phyloP scores from a whole-genome alignment of 2,888 invertebrate species.

The Zygogramma bicolorata region DNA sequence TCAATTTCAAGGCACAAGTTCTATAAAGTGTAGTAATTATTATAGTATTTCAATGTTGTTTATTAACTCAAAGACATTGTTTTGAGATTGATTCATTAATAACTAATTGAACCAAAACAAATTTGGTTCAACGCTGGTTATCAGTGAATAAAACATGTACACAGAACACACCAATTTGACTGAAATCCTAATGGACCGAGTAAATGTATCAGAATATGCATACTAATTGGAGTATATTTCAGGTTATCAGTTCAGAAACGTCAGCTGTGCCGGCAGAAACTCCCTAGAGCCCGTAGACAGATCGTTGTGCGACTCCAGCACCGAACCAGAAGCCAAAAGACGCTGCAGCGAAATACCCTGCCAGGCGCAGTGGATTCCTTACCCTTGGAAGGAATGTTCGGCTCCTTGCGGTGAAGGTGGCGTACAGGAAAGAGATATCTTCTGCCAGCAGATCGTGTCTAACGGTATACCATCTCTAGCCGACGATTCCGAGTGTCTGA shows the following conservation, averaged over 20 bases:
- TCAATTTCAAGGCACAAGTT: no score
- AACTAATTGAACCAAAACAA: no score
- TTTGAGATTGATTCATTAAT: no score
- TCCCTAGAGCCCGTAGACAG: slow-evolving; percentile 80
- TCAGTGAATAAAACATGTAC: no score
- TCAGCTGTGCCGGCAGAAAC: slow-evolving; percentile 83
- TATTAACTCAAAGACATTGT: no score
- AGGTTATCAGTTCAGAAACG: slow-evolving; percentile 83
- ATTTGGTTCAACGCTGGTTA: no score
- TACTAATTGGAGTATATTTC: no score
- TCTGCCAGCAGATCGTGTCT: slow-evolving; percentile 83
- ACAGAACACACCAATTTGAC: no score
- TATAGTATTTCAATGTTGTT: no score
- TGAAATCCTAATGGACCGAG: no score
- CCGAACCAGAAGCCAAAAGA: slow-evolving; percentile 79
- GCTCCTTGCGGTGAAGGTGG: slow-evolving; percentile 85
- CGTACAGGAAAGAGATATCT: slow-evolving; percentile 76
- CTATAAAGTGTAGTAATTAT: no score
- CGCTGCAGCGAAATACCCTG: slow-evolving; percentile 83
- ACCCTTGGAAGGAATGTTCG: slow-evolving; percentile 85
- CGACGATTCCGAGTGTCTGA: slow-evolving; percentile 80
- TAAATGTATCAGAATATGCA: no score
- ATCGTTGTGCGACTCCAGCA: slow-evolving; percentile 81
- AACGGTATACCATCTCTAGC: slow-evolving; percentile 80
- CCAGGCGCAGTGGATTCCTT: slow-evolving; percentile 83